Conservation (phyloP, 2,888 invertebrate species). For the Ennomos fuscantarius region DNA sequence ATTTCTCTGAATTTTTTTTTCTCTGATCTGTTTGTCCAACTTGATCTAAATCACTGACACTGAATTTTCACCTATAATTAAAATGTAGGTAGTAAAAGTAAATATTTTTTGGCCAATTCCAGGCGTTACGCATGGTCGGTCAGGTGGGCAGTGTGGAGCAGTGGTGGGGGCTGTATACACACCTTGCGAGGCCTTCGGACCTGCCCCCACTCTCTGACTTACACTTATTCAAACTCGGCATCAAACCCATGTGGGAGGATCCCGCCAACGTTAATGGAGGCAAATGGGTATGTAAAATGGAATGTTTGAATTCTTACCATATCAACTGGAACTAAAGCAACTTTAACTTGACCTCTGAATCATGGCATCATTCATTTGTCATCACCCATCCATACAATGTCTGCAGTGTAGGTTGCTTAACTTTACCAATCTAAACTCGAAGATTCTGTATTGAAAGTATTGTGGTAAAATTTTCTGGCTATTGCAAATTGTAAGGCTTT, state of each 20-base stretch:
- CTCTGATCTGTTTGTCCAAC: too few relatives aligned
- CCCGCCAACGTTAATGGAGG: constrained; percentile 98
- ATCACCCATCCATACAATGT: too few relatives aligned
- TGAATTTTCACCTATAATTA: too few relatives aligned
- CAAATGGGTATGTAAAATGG: constrained; percentile 91
- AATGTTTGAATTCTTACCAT: neutral
- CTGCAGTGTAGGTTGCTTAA: too few relatives aligned
- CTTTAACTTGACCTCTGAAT: too few relatives aligned
- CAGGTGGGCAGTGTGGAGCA: constrained; percentile 97
- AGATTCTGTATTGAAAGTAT: too few relatives aligned
- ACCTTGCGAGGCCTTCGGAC: constrained; percentile 95
- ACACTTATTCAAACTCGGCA: constrained; percentile 98
- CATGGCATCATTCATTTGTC: too few relatives aligned
- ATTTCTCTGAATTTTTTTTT: too few relatives aligned
- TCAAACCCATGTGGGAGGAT: constrained; percentile 99
- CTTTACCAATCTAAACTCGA: too few relatives aligned
- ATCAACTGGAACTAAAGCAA: neutral
- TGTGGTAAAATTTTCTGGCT: too few relatives aligned
- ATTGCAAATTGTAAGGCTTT: too few relatives aligned
- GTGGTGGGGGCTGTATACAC: constrained; percentile 98
- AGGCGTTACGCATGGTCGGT: constrained; percentile 95
- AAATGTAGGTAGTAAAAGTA: neutral
- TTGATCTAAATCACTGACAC: too few relatives aligned
- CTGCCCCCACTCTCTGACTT: constrained; percentile 96
- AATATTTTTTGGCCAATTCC: constrained; percentile 72